Percentiles rank a stretch among this genome's conserved stretches.
Evolutionary conservation across 2,888 invertebrate species (phyloP).

Genomic region (Bedellia somnulentella): DNA sequence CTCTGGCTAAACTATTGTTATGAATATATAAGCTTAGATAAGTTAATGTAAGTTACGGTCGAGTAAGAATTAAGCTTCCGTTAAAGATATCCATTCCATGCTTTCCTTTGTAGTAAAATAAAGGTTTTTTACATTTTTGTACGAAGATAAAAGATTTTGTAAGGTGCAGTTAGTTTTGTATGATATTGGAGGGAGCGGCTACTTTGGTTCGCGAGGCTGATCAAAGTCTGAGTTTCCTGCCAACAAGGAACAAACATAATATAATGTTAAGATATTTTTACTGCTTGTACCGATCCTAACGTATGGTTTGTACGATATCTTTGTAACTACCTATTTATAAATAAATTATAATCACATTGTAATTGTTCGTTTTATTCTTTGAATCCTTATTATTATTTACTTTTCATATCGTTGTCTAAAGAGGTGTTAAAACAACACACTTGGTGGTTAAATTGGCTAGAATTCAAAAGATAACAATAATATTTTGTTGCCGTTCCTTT

Average conservation of each 20-base stretch:
- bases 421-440: too few species aligned
- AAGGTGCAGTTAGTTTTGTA: constrained; percentile 29
- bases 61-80: constrained; percentile 3
- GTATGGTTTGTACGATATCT: constrained; percentile 55
- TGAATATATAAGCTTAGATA: constrained; percentile 31
- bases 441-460: too few species aligned
- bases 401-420: too few species aligned
- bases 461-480: too few species aligned
- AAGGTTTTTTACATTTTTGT: constrained; percentile 13
- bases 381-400: too few species aligned
- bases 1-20: constrained; percentile 26
- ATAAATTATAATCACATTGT: constrained; percentile 61
- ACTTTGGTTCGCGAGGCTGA: too few species aligned
- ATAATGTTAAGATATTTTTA: constrained; percentile 18
- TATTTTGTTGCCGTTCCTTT: constrained; percentile 15
- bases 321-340: constrained; percentile 60
- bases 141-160: constrained; percentile 13
- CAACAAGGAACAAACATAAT: constrained; percentile 4
- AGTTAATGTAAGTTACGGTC: constrained; percentile 34
- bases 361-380: too few species aligned
- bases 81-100: constrained; percentile 33
- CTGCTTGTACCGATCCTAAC: constrained; percentile 27
- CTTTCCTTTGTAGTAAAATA: constrained; percentile 18
- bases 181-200: too few species aligned
- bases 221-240: too few species aligned